Evolutionary conservation across 2,888 invertebrate genomes (phyloP).

Genomic region (Amaurobius ferox): DNA sequence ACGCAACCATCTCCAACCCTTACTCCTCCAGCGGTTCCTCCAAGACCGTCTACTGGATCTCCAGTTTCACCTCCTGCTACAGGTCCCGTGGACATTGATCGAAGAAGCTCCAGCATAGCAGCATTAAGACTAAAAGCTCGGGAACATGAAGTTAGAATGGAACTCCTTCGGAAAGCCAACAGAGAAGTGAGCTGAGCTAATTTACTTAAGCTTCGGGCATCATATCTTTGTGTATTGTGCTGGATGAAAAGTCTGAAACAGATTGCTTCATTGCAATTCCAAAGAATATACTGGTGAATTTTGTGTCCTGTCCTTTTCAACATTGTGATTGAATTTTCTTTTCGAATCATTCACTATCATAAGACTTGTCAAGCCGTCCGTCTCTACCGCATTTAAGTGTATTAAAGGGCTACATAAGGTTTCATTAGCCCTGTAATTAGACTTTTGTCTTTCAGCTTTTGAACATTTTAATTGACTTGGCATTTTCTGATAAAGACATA

Average conservation of each 20-base stretch:
- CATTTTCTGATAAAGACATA: too few species aligned
- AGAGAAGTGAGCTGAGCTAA: constrained; percentile 67
- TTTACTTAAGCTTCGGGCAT: not conserved
- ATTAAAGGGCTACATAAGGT: not conserved
- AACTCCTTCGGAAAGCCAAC: constrained; percentile 68
- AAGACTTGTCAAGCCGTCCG: constrained; percentile 3
- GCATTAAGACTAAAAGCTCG: constrained; percentile 90
- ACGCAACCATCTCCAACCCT: constrained; percentile 53
- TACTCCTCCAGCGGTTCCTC: constrained; percentile 41
- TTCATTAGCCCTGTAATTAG: too few species aligned
- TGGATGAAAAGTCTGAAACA: not conserved
- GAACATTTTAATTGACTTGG: too few species aligned
- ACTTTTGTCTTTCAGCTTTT: too few species aligned
- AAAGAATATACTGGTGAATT: constrained; percentile 50
- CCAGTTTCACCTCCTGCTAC: constrained; percentile 53
- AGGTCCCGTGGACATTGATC: constrained; percentile 76
- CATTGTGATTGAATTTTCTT: not conserved
- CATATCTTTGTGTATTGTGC: not conserved
- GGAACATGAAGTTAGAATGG: constrained; percentile 84
- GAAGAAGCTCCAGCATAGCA: constrained; percentile 84
- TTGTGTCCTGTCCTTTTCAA: not conserved
- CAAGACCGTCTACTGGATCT: constrained; percentile 45
- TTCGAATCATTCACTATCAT: not conserved
- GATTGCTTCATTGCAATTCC: constrained; percentile 21
- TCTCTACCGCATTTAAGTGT: not conserved